Evolutionary conservation across 2,113 vertebrate species (phyloP), one percentile per base, ranked within the genome.

Genomic region (Triplophysa siluroides): DNA sequence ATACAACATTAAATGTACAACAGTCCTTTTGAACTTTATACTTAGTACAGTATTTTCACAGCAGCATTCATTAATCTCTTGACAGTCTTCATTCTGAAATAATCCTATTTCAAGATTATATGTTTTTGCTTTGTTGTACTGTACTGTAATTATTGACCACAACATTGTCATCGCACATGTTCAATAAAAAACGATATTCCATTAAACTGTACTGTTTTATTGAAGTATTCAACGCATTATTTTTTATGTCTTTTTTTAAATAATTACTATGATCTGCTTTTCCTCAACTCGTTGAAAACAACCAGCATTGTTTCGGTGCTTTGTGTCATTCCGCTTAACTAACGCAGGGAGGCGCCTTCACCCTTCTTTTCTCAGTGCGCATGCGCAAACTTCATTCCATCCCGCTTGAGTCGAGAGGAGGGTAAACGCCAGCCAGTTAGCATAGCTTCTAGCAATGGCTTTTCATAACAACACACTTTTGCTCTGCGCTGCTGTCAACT

Each of bases 321-420:
- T 50, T n/a, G 9, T 65, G 45, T 52, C 8, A 9, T 64, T 33
- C 24, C 14, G 2, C 1, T 24, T 16, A 19, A 21, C 45, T 38
- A 65, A 76, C 74, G 61, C 75, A 54, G 54, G 61, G 18, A 12
- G 45, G 75, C 19, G 43, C 24, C 0, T 4, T 54, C 50, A 3
- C 9, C 19, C 45, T n/a, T 47, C 45, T 33, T 66, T 50, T 29
- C 45, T 10, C 4, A 84, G 2, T 85, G 80, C 91, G 91, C 92
- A 90, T 93, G 92, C 91, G 81, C 83, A 85, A 33, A 85, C 5
- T 72, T 21, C 67, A 24, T 83, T 83, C 81, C 80, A 70, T 88
- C 89, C 89, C 89, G 89, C 88, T 93, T 90, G 92, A 90, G 92
- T 91, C 90, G 92, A 92, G 71, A 82, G 73, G 87, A 85, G 86